Base-by-base conservation (phyloP, 2,888 invertebrate species). In the Himalopsyche tibetana region DNA sequence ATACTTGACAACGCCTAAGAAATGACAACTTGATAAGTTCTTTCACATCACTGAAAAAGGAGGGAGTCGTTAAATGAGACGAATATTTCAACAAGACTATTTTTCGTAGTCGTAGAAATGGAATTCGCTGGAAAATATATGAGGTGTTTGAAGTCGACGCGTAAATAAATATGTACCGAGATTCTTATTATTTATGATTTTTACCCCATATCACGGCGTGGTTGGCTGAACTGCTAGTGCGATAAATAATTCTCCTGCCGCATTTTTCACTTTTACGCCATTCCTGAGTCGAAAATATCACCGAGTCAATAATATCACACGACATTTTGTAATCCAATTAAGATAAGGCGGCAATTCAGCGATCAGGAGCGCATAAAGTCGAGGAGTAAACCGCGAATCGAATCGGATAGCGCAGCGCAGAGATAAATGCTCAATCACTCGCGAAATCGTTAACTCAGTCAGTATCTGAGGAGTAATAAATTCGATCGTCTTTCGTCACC, bases 401-500 rank as follows among this genome's bases (percentile, higher is more conserved):
- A 36, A 74, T 56, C 69, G 55, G 82, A 45, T 51, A 82, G 19
- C 51, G 19, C 2, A 40, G 45, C 79, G 56, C 79, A 55, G 74
- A 82, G 84, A 87, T 84, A 85, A 87, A 87, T 88, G 88, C 88
- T 88, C 88, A 87, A 88, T 88, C 88, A 88, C 87, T 87, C 85
- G 88, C 84, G 85, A 87, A 88, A 88, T 87, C 88, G 88, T 87
- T 86, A 88, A 86, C 86, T 87, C 83, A 74, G 55, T 79, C 55
- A 82, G 83, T 84, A 86, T 86, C 85, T 81, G 83, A 40, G 55
- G 51, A 83, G 88, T 85, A 86, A 87, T 88, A 88, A 88, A 88
- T 88, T 84, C 86, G 19, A 38, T 15, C 42, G n/a, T 55, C 82
- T 55, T 51, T 84, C 87, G 84, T 86, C 83, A 83, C 42, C 83